These are phyloP conservation scores for Gymnothorax javanicus DNA, from an alignment of 2,797 vertebrate genomes.

Conservation along the genomic window DNA sequence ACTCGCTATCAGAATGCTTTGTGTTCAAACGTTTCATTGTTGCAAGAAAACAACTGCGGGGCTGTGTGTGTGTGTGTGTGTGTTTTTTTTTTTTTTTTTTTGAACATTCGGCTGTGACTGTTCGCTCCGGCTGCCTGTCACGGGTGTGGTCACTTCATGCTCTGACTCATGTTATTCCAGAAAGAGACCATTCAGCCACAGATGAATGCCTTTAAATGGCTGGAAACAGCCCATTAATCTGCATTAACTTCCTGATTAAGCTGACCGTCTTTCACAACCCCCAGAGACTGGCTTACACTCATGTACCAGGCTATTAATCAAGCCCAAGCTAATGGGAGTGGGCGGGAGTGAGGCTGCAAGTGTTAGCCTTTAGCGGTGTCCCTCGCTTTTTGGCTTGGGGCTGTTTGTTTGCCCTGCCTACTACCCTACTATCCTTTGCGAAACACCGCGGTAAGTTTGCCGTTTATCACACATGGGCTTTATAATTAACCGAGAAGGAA, in stretches of 20 bases:
- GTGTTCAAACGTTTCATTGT: background rate
- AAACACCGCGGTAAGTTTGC: background rate
- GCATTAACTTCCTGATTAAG: conserved; percentile 5
- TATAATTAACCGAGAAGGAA: conserved; percentile 24
- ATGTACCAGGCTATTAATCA: background rate
- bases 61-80: too few relatives aligned
- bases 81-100: background rate
- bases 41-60: background rate
- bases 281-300: background rate
- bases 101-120: background rate
- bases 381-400: background rate
- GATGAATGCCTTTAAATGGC: conserved; percentile 7
- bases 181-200: background rate
- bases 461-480: conserved; percentile 6
- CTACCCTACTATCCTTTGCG: background rate
- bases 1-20: background rate
- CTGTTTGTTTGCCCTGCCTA: background rate
- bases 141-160: background rate
- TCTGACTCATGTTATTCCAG: conserved; percentile 7
- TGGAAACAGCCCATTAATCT: background rate
- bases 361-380: background rate
- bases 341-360: background rate
- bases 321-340: background rate
- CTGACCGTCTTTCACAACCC: background rate
- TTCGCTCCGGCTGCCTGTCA: background rate